Evolutionary conservation across 2,797 vertebrate genomes (phyloP).

Genomic region (Poeciliopsis paucimaculata): DNA sequence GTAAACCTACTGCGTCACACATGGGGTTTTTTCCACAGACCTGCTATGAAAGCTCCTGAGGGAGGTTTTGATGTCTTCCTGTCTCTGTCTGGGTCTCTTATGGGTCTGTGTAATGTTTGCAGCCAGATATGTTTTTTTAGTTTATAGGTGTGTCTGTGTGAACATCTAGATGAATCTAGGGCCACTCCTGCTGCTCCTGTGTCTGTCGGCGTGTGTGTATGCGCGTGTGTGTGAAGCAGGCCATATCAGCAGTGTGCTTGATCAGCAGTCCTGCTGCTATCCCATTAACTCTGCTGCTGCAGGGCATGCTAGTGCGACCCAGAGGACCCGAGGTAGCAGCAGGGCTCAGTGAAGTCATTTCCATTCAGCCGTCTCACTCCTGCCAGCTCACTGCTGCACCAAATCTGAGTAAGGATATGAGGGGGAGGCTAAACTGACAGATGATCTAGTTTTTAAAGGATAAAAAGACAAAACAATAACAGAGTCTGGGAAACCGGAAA

Average conservation of each 20-base stretch:
- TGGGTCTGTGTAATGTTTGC: conserved; percentile 36
- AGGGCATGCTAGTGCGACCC: conserved; percentile 64
- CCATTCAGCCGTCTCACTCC: conserved; percentile 54
- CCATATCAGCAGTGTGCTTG: conserved; percentile 59
- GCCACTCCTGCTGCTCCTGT: conserved; percentile 3
- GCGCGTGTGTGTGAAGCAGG: conserved; percentile 26
- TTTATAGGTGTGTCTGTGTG: conserved; percentile 25
- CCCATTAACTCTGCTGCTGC: conserved; percentile 72
- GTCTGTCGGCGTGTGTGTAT: conserved; percentile 10
- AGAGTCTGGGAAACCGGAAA: background rate
- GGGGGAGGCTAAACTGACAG: conserved; percentile 2
- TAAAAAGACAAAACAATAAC: background rate
- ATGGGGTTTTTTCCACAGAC: conserved; percentile 8
- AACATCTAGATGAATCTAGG: conserved; percentile 26
- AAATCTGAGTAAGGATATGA: conserved; percentile 19
- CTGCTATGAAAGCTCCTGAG: conserved; percentile 23
- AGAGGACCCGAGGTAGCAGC: conserved; percentile 67
- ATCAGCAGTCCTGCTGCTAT: conserved; percentile 74
- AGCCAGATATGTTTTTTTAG: conserved; percentile 8
- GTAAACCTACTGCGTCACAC: conserved; percentile 5
- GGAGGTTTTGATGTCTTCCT: conserved; percentile 4
- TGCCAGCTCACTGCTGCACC: conserved; percentile 30
- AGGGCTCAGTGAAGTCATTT: conserved; percentile 66
- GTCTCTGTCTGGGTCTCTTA: conserved; percentile 3
- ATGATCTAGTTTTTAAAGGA: background rate